Base-by-base conservation (phyloP, 2,797 vertebrate species). In the Macropodus opercularis region DNA sequence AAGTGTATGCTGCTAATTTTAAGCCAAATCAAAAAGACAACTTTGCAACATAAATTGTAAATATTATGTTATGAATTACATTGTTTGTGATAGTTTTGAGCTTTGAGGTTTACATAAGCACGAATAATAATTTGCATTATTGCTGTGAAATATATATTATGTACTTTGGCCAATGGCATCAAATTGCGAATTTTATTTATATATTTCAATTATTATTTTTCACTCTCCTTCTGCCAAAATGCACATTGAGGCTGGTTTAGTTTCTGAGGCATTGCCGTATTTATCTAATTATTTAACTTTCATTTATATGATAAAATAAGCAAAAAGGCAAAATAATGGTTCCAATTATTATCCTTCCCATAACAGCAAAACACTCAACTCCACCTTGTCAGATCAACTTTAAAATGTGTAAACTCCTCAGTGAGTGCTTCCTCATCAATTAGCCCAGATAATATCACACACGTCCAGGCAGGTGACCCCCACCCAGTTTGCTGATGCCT, bases 401-500 rank as follows among this genome's bases (percentile, higher is more conserved):
- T 44, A 15, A 65, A 51, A 24, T 22, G 38, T 43, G 29, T 49
- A 22, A 69, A 60, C 48, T 47, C 15, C 59, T 70, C 24, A 39
- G 36, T 4, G 42, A 48, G 64, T 58, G 71, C 69, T 76, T 79
- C 80, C 63, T 75, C 23, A 0, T 81, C 75, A 79, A 72, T 79
- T 68, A 75, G 50, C 42, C 65, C 54, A 3, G 88, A 90, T 89
- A 83, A 81, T 72, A 86, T 87, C 80, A 72, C 22, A 60, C 61
- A 56, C 79, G 84, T 72, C 66, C 26, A 55, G 35, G 35, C 60
- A 77, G 75, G 58, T 51, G 78, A 84, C 85, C 75, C 83, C 80
- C 85, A 74, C 77, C 89, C 90, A 85, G 74, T 59, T 62, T 73
- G 85, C 80, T 23, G 76, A 61, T 66, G 68, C 91, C 80, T 72